phyloP scores from a whole-genome alignment of 2,888 invertebrate species.

The Cyclophora albipunctata region DNA sequence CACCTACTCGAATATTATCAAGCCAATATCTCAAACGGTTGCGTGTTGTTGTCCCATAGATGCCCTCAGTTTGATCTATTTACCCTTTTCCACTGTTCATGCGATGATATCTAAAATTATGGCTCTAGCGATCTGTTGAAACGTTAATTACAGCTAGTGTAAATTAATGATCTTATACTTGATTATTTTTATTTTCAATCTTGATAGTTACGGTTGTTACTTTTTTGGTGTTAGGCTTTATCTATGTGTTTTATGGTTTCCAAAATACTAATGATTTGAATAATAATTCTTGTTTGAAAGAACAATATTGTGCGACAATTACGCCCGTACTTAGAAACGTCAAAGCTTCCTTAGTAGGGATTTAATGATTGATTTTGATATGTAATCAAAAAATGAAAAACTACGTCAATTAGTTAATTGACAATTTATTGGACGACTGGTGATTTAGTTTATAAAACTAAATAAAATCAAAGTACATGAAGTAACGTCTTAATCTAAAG shows the following conservation, averaged over 20 bases:
- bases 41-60: conserved; percentile 40
- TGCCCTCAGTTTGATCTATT: conserved; percentile 36
- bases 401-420: no score
- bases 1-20: conserved; percentile 14
- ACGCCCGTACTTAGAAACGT: no score
- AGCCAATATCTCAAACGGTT: conserved; percentile 25
- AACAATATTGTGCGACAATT: no score
- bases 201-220: conserved; percentile 10
- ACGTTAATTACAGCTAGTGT: conserved; percentile 58
- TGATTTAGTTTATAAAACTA: no score
- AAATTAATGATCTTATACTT: conserved; percentile 53
- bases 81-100: conserved; percentile 20
- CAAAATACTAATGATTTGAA: no score
- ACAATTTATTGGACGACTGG: no score
- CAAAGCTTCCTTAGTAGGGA: no score
- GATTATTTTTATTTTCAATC: conserved; percentile 38
- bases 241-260: not conserved
- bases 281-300: no score
- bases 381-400: no score
- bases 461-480: no score
- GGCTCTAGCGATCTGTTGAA: conserved; percentile 59
- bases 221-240: conserved; percentile 18
- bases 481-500: no score
- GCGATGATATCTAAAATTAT: conserved; percentile 45
- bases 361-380: no score